These are phyloP conservation scores for Teinopalpus imperialis DNA, from an alignment of 2,888 invertebrate genomes.

Conservation along the genomic window DNA sequence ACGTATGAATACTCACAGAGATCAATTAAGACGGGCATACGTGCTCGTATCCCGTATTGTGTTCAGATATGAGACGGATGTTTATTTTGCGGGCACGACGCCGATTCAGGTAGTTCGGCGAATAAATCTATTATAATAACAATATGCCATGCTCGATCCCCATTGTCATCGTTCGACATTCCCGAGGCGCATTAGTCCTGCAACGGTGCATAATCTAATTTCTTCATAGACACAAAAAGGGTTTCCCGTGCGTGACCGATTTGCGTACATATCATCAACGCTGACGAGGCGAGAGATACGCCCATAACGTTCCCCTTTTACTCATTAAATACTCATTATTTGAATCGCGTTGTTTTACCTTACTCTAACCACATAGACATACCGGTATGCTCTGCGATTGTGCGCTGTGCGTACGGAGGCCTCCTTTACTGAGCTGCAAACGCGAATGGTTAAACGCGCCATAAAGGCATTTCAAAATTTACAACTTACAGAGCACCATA, in stretches of 20 bases:
- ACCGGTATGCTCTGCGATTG: conserved; percentile 54
- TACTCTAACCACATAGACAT: conserved; percentile 50
- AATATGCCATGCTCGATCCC: conserved; percentile 48
- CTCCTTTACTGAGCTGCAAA: conserved; percentile 55
- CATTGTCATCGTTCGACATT: conserved; percentile 57
- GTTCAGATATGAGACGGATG: conserved; percentile 62
- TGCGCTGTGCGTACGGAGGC: conserved; percentile 69
- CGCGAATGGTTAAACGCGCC: conserved; percentile 77
- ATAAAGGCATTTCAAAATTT: conserved; percentile 82
- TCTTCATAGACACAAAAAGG: conserved; percentile 44
- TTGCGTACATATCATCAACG: conserved; percentile 45
- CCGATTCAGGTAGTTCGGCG: conserved; percentile 70
- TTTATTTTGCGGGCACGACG: conserved; percentile 70
- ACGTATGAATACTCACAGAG: conserved; percentile 59
- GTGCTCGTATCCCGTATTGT: conserved; percentile 57
- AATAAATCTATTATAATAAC: conserved; percentile 72
- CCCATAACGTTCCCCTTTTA: conserved; percentile 51
- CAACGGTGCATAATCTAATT: conserved; percentile 45
- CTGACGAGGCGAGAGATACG: conserved; percentile 61
- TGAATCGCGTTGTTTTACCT: conserved; percentile 36
- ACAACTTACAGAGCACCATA: conserved; percentile 83
- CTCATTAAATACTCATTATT: conserved; percentile 72
- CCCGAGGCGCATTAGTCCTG: conserved; percentile 52
- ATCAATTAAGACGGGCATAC: conserved; percentile 65
- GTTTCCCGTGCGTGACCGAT: conserved; percentile 55